Evolutionary conservation across 2,797 vertebrate genomes (phyloP).

Genomic region (Takifugu ocellatus): DNA sequence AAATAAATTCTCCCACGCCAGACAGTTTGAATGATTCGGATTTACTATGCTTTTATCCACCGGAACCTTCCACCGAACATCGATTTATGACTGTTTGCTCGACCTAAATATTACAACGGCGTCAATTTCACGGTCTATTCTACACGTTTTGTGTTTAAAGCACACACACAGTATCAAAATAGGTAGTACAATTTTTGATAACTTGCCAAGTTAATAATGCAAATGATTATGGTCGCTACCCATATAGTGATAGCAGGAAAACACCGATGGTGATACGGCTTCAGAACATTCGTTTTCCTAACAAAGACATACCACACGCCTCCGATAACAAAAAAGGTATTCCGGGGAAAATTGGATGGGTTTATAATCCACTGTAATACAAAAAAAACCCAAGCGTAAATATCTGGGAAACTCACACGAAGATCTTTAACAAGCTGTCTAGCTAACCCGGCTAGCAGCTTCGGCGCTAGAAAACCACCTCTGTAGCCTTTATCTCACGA

Average conservation of each 20-base stretch:
- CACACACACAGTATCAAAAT: not conserved
- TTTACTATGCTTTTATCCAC: too few relatives aligned
- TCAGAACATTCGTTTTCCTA: not conserved
- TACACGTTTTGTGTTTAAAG: not conserved
- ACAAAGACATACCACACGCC: not conserved
- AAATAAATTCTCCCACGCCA: too few relatives aligned
- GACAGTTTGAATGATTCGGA: too few relatives aligned
- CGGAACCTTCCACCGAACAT: too few relatives aligned
- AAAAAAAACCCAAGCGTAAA: too few relatives aligned
- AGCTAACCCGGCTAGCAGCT: conserved; percentile 19
- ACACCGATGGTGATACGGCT: conserved; percentile 12
- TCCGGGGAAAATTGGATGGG: not conserved
- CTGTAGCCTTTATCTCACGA: not conserved
- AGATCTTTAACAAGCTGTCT: conserved; percentile 20
- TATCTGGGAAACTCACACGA: not conserved
- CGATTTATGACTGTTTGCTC: too few relatives aligned
- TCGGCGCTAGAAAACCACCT: conserved; percentile 30
- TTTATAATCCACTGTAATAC: not conserved
- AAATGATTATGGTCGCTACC: conserved; percentile 33
- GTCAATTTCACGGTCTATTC: not conserved
- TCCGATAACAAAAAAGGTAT: not conserved
- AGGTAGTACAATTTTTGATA: not conserved
- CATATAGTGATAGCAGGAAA: conserved; percentile 18
- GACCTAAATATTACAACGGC: too few relatives aligned
- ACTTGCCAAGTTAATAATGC: conserved; percentile 12